A percentile compares a stretch with the other conserved stretches of the same genome.
phyloP scores from a whole-genome alignment of 2,888 invertebrate species.

The Apoda limacodes region DNA sequence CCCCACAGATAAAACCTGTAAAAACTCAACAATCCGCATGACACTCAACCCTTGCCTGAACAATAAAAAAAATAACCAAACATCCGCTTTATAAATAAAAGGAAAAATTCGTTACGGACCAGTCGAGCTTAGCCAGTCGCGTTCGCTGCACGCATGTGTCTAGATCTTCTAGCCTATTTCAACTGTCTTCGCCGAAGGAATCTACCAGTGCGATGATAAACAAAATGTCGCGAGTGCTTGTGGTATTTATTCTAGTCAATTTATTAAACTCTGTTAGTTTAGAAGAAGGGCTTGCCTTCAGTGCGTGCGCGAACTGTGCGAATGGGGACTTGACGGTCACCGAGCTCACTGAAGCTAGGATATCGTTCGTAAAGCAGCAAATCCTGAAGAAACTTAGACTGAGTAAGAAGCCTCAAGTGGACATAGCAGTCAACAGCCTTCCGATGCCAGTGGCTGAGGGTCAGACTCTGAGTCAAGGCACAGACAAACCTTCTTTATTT shows the following conservation, averaged over 20 bases:
- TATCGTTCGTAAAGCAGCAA: conserved; percentile 87
- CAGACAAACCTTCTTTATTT: conserved; percentile 68
- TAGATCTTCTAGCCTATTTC: conserved; percentile 43
- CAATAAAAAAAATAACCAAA: conserved; percentile 8
- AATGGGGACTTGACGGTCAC: conserved; percentile 56
- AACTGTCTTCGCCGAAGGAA: conserved; percentile 46
- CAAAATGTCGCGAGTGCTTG: conserved; percentile 32
- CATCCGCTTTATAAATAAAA: conserved; percentile 10
- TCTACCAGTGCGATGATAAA: conserved; percentile 32
- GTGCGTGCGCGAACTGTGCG: conserved; percentile 50
- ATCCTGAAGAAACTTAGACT: conserved; percentile 84
- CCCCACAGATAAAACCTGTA: conserved; percentile 2
- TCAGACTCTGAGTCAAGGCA: conserved; percentile 69
- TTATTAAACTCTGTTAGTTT: conserved; percentile 32
- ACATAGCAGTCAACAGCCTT: conserved; percentile 71
- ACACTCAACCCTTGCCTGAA: conserved; percentile 9
- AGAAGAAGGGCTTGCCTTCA: conserved; percentile 38
- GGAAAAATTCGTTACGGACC: conserved; percentile 17
- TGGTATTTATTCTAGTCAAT: conserved; percentile 42
- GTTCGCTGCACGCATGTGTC: conserved; percentile 44
- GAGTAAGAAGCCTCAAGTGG: conserved; percentile 78
- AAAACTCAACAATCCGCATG: conserved; percentile 2
- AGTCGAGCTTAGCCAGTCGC: conserved; percentile 34
- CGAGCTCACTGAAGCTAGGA: conserved; percentile 75
- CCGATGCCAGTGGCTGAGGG: conserved; percentile 84